Evolutionary conservation across 2,888 invertebrate species (phyloP).

Genomic region (Geotrupes spiniger): DNA sequence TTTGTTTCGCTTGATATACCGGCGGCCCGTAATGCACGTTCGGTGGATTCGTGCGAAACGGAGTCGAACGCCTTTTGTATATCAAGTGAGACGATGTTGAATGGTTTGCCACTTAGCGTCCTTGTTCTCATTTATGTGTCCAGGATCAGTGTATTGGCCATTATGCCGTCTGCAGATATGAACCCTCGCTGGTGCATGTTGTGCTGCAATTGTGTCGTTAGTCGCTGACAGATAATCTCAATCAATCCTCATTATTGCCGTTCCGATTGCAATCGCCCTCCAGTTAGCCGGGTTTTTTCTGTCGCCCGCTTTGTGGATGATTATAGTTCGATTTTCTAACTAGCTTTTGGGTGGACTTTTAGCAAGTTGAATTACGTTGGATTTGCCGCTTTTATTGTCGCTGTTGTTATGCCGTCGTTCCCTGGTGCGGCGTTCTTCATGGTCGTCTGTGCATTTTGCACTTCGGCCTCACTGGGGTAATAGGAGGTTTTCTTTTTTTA

Average conservation of each 20-base stretch:
- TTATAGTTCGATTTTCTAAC: conserved; percentile 15
- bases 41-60: conserved; percentile 27
- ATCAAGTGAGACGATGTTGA: conserved; percentile 44
- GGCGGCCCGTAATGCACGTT: conserved; percentile 30
- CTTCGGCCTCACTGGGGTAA: too few species aligned
- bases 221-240: conserved; percentile 24
- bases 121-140: conserved; percentile 35
- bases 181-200: conserved; percentile 35
- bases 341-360: conserved; percentile 3
- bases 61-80: conserved; percentile 48
- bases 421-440: too few species aligned
- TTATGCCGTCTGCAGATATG: conserved; percentile 39
- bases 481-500: too few species aligned
- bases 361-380: conserved; percentile 15
- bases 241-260: conserved; percentile 31
- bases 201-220: conserved; percentile 14
- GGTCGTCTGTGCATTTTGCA: too few species aligned
- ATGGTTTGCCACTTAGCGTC: conserved; percentile 29
- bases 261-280: conserved; percentile 36
- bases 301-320: conserved; percentile 28
- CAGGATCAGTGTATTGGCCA: conserved; percentile 39
- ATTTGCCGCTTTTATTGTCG: too few species aligned
- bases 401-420: too few species aligned
- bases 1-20: conserved; percentile 38
- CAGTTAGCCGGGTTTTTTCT: conserved; percentile 27